Evolutionary conservation across 2,113 vertebrate species (phyloP), one percentile per base, ranked within the genome.

Genomic region (Arvicanthis niloticus): DNA sequence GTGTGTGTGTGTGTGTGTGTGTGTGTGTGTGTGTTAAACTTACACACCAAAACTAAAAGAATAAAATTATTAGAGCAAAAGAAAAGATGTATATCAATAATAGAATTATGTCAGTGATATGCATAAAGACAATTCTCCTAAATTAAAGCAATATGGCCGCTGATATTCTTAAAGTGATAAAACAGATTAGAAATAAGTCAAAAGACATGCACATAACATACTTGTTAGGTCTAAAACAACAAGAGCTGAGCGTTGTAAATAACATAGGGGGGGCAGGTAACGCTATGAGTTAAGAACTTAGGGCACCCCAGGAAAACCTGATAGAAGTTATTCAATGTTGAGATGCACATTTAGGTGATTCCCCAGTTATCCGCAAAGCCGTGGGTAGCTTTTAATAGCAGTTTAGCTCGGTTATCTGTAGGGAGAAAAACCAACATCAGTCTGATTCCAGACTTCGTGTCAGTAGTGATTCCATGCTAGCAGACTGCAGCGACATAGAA

Each of bases 141-240:
- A 90, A 87, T 80, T 75, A 73, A 86, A 92, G 60, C 48, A 88
- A 58, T 40, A 58, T 26, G 21, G 40, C 5, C 51, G 60, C 58
- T 60, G 73, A 45, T 0, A 77, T 4, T 72, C 95, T 81, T 81
- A 81, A 89, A 84, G 70, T 15, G 29, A 3, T 84, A 91, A 62
- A 87, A 73, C 0, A 6, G 12, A 40, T 81, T 76, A 85, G 12
- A 93, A 53, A 58, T 42, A 81, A 87, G 40, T 68, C 7, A 72
- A 42, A 92, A 45, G 51, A 77, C 37, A 98, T 97, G 97, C 97
- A 98, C 72, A 42, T 22, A n/a, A 62, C 40, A 65, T 22, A 90
- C 13, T 5, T 45, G 31, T 34, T 65, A 80, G 3, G 1, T 80
- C 31, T 85, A 37, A 97, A 87, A 81, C 21, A 95, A 89, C 3